Base-by-base conservation (phyloP, 2,888 invertebrate species). In the Oscheius sp. region DNA sequence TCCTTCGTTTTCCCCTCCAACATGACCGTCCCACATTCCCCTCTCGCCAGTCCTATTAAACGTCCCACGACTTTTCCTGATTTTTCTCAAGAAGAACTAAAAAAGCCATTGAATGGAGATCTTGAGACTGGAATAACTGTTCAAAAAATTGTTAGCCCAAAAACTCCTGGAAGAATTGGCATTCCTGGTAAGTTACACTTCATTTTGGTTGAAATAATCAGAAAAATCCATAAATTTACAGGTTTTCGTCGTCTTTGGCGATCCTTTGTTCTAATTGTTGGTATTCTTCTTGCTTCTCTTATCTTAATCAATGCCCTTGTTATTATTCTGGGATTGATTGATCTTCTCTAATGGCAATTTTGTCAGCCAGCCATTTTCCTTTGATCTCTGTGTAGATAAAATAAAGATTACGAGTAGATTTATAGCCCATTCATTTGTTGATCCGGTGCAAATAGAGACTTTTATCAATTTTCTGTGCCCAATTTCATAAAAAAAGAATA, bases 191-290 rank as follows among this genome's bases (percentile, higher is more conserved):
- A 35, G 35, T 35, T 35, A 35, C 5, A 27, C 49, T 55, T 29
- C 59, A 12, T 61, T 43, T 25, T 25, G n/a, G n/a, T 21, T 21
- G 3, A 3, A 55, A 55, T 18, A 55, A 25, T 21, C 9, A 59
- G 25, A 55, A 58, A 21, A 58, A n/a, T 29, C 25, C 35, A 35
- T 59, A 7, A 18, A 41, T 43, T 61, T 29, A 27, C 66, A 66
- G 66, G 66, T 9, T 66, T 52, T 18, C 49, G 52, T 12, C 35
- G 66, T 66, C 27, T 66, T 52, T 66, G 66, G 66, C 25, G 66
- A 23, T 23, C 66, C 2, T 66, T 66, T 21, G 66, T 49, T 29
- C 3, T 49, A 25, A 49, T 66, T 5, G 21, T 52, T n/a, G 66
- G 25, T 6, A 52, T 66, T 7, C 52, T 66, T 3, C 49, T 66